phyloP scores from a whole-genome alignment of 2,797 vertebrate genomes.

The Catharus ustulatus region DNA sequence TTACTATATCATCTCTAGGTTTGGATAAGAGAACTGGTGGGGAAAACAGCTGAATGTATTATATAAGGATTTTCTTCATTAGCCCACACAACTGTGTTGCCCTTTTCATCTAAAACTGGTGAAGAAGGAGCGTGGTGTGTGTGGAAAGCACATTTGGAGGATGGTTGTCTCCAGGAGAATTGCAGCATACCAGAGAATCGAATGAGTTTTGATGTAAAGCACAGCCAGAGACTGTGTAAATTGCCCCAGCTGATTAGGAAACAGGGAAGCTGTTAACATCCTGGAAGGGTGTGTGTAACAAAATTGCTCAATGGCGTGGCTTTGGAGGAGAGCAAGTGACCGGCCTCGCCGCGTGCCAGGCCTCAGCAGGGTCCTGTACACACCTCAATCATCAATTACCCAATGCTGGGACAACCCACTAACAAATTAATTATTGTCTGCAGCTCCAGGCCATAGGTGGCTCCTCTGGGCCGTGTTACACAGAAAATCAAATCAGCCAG shows the following conservation, averaged over 20 bases:
- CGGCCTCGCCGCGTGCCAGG: not conserved
- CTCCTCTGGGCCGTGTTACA: not conserved
- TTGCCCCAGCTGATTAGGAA: constrained; percentile 39
- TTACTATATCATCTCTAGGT: not conserved
- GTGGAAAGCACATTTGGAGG: not conserved
- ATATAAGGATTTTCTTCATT: not conserved
- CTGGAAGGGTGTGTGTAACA: not conserved
- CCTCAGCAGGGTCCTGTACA: not conserved
- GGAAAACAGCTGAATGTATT: not conserved
- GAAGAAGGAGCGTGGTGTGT: not conserved
- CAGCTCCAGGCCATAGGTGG: not conserved
- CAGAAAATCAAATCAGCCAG: not conserved
- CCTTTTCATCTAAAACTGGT: constrained; percentile 9
- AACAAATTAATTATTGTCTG: constrained; percentile 15
- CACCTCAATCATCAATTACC: constrained; percentile 31
- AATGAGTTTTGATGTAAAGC: constrained; percentile 28
- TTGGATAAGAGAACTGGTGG: not conserved
- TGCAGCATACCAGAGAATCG: not conserved
- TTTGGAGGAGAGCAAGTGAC: constrained; percentile 6
- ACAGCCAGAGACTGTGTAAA: constrained; percentile 10
- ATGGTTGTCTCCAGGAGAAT: not conserved
- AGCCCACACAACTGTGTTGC: not conserved
- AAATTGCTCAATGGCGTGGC: not conserved
- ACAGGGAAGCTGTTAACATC: not conserved
- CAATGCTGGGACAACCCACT: constrained; percentile 8